These are phyloP conservation scores for Ichneumoninae sp. DNA, from an alignment of 2,888 invertebrate species.

Conservation along the genomic window DNA sequence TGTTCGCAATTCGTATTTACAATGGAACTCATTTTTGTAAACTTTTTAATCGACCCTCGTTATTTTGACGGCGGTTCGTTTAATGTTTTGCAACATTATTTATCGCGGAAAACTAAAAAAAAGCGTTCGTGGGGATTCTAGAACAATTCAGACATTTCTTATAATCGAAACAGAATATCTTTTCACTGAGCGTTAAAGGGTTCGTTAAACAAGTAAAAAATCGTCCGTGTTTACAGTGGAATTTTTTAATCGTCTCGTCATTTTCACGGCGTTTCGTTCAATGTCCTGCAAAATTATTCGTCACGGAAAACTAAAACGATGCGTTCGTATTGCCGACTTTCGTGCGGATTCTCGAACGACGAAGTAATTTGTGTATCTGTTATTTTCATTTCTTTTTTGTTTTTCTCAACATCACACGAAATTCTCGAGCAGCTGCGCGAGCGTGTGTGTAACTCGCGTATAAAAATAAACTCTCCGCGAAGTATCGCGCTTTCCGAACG, in stretches of 20 bases:
- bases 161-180: too few relatives aligned
- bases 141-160: constrained; percentile 3
- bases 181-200: too few relatives aligned
- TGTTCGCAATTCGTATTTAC: not conserved
- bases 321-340: constrained; percentile 13
- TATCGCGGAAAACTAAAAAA: not conserved
- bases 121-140: constrained; percentile 21
- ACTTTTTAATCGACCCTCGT: not conserved
- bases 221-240: too few relatives aligned
- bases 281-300: not conserved
- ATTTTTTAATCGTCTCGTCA: not conserved
- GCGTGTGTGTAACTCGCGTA: constrained; percentile 28
- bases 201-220: too few relatives aligned
- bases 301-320: not conserved
- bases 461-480: constrained; percentile 55
- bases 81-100: not conserved
- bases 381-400: constrained; percentile 25
- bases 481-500: constrained; percentile 12
- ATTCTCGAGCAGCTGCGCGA: constrained; percentile 58
- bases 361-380: constrained; percentile 31
- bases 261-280: not conserved
- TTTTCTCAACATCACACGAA: constrained; percentile 54
- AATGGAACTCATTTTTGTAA: not conserved
- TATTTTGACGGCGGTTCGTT: too few relatives aligned
- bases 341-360: constrained; percentile 32